Percentiles rank a stretch among this genome's conserved stretches.
phyloP scores from a whole-genome alignment of 2,113 vertebrate genomes.

The Myxocyprinus asiaticus region DNA sequence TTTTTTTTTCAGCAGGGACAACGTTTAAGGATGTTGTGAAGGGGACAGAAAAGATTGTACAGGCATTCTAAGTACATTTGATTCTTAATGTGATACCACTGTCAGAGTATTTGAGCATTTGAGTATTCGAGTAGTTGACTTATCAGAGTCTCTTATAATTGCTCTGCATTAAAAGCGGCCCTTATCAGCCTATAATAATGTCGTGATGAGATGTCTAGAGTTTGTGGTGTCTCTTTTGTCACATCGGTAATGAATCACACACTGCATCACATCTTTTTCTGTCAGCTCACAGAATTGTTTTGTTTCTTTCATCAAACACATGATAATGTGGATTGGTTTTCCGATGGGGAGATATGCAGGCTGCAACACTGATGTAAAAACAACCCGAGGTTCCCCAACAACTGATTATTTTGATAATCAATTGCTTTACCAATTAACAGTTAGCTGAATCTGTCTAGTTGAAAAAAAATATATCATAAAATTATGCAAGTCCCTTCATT shows the following conservation, averaged over 20 bases:
- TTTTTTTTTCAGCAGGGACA: not conserved
- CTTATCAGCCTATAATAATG: constrained; percentile 40
- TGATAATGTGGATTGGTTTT: constrained; percentile 25
- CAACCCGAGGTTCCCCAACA: not conserved
- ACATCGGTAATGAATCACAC: constrained; percentile 37
- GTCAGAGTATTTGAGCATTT: constrained; percentile 12
- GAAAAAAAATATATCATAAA: too few species aligned
- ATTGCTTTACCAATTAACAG: not conserved
- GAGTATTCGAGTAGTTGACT: constrained; percentile 12
- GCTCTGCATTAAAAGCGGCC: constrained; percentile 23
- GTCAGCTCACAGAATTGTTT: constrained; percentile 38
- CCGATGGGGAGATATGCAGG: not conserved
- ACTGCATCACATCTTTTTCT: constrained; percentile 30
- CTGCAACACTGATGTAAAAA: not conserved
- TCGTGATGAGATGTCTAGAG: constrained; percentile 45
- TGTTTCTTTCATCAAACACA: constrained; percentile 21
- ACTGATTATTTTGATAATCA: constrained; percentile 25
- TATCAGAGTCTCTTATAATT: constrained; percentile 42
- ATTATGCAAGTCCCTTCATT: too few species aligned
- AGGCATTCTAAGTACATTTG: not conserved
- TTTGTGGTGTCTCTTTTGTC: constrained; percentile 26
- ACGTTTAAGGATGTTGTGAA: not conserved
- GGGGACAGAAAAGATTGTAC: not conserved
- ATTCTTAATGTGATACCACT: constrained; percentile 12
- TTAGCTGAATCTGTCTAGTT: not conserved